Evolutionary conservation across 2,888 invertebrate genomes (phyloP), one percentile per base, ranked within the genome.

Genomic region (Exocentrus adspersus): DNA sequence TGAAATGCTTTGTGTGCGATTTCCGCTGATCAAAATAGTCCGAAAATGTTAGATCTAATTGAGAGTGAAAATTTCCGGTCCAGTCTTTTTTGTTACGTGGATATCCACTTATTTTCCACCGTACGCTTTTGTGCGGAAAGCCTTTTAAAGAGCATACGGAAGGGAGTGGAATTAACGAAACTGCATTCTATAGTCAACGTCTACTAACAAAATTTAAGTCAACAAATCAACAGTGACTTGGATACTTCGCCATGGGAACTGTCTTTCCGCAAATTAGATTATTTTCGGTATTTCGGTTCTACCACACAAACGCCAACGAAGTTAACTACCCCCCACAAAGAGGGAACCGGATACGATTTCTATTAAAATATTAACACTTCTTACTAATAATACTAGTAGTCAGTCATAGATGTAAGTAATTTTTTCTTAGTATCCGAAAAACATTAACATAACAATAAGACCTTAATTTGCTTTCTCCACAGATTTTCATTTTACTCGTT

Each of bases 101-200:
- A 48, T 53, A 53, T 42, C 53, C 53, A 21, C 53, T 53, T 53
- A 53, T 53, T 42, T 53, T 53, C 41, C 53, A 41, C 14, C 20
- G 17, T 48, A 48, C 41, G 17, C 52, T 42, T 41, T 53, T 54
- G 54, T 43, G 54, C 28, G 54, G 28, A 24, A 17, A 43, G 54
- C 43, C 17, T 43, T 17, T 54, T 28, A 43, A 53, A 54, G 28
- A 28, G 43, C n/a, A 21, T 17, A 19, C 28, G 41, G 41, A 32
- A 30, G 30, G 28, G 62, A 58, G 54, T 37, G 24, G 60, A 52
- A 67, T 64, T 63, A 65, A 64, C 48, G 62, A 60, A 64, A 69
- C 32, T 66, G 64, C 50, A 21, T 58, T n/a, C 10, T n/a, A n/a
- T n/a, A n/a, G n/a, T n/a, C n/a, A n/a, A 45, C 19, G 24, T 24